These are phyloP conservation scores for Apostichopus californicus DNA, from an alignment of 35 echinoderm and acorn worm genomes.

Conservation along the genomic window DNA sequence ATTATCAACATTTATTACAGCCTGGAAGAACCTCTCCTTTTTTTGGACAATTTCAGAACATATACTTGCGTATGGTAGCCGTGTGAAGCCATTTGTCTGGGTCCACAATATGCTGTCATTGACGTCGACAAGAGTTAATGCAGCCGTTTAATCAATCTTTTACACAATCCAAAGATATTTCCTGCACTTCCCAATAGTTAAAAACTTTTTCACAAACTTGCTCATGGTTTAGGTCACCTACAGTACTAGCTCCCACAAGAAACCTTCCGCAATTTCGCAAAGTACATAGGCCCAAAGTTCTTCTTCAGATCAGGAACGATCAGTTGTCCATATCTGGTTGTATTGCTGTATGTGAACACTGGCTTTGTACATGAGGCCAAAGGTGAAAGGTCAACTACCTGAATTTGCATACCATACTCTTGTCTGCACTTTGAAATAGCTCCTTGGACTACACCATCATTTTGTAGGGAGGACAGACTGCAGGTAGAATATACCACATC, in stretches of 20 bases:
- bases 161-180: no score
- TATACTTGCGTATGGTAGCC: no score
- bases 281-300: constrained; percentile 99
- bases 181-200: no score
- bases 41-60: no score
- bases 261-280: constrained; percentile 58
- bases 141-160: no score
- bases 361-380: constrained; percentile 40
- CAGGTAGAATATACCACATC: constrained; percentile 96
- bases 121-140: no score
- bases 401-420: constrained; percentile 49
- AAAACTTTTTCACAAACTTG: no score
- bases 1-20: no score
- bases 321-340: constrained; percentile 74
- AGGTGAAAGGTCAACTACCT: constrained; percentile 92
- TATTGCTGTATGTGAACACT: constrained; percentile 75
- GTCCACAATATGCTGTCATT: no score
- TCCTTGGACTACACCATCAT: constrained; percentile 82
- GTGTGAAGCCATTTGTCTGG: no score
- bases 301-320: constrained; percentile 69
- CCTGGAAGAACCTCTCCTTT: no score
- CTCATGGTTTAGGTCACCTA: no score
- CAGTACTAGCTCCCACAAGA: background rate
- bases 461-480: constrained; percentile 83
- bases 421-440: constrained; percentile 63